phyloP scores from a whole-genome alignment of 2,113 vertebrate genomes.

The Natator depressus region DNA sequence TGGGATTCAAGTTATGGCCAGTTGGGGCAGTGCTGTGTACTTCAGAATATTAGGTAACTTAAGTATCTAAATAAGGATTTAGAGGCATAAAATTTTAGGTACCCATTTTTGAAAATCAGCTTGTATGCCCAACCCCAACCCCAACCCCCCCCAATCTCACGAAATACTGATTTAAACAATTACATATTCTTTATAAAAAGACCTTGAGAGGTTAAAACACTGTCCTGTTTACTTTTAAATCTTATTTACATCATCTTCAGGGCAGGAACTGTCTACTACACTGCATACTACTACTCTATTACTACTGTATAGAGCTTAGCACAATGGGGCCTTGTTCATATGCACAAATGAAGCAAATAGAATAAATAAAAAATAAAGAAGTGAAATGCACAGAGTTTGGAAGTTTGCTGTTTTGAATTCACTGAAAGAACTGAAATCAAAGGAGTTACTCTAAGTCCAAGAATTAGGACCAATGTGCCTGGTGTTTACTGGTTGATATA shows the following conservation, averaged over 20 bases:
- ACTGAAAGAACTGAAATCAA: not conserved
- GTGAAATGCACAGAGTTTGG: not conserved
- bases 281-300: not conserved
- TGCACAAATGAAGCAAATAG: not conserved
- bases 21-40: not conserved
- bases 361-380: not conserved
- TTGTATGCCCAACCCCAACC: not conserved
- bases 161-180: not conserved
- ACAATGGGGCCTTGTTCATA: not conserved
- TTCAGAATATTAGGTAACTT: not conserved
- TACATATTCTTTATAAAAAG: not conserved
- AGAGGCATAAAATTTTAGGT: not conserved
- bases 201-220: not conserved
- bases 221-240: not conserved
- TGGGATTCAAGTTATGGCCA: not conserved
- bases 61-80: not conserved
- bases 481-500: not conserved
- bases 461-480: not conserved
- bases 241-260: not conserved
- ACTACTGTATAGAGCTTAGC: not conserved
- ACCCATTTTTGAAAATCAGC: not conserved
- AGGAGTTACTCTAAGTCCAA: not conserved
- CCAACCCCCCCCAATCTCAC: rapidly evolving
- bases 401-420: not conserved
- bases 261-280: not conserved